Conservation (phyloP, 2,113 vertebrate genomes). For the Campylomormyrus numenius region DNA sequence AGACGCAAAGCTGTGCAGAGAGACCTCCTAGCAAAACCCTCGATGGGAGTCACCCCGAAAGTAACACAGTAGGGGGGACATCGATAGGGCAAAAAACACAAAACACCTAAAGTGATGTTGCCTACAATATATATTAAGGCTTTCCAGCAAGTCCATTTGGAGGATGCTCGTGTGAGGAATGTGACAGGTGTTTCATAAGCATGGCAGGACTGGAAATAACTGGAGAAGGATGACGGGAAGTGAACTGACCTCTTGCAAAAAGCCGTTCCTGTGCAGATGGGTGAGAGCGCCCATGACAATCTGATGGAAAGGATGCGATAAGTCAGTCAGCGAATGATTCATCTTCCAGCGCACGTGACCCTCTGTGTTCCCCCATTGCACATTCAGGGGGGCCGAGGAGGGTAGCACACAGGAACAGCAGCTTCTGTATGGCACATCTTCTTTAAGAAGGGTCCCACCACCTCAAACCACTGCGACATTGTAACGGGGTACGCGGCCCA, state of each 20-base stretch:
- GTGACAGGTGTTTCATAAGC: neutral
- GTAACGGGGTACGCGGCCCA: neutral
- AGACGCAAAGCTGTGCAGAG: neutral
- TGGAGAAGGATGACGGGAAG: neutral
- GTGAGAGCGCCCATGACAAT: conserved; percentile 62
- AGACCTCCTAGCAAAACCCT: neutral
- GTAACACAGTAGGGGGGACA: neutral
- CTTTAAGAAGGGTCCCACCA: neutral
- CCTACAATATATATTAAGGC: neutral
- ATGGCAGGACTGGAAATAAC: neutral
- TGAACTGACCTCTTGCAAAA: conserved; percentile 67
- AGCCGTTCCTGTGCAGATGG: conserved; percentile 58
- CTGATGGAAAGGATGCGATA: conserved; percentile 37
- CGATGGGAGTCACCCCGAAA: neutral
- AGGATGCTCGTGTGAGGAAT: neutral
- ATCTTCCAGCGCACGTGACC: neutral
- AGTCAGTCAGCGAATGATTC: neutral
- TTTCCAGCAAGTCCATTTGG: neutral
- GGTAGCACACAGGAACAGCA: neutral
- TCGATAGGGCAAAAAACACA: neutral
- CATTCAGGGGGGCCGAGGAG: neutral
- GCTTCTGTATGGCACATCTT: neutral
- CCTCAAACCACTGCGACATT: neutral
- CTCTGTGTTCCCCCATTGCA: neutral
- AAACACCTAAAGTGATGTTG: neutral